A percentile compares a stretch with the other conserved stretches of the same genome.
Conservation (phyloP, 2,113 vertebrate genomes). For the Alaudala cheleensis region DNA sequence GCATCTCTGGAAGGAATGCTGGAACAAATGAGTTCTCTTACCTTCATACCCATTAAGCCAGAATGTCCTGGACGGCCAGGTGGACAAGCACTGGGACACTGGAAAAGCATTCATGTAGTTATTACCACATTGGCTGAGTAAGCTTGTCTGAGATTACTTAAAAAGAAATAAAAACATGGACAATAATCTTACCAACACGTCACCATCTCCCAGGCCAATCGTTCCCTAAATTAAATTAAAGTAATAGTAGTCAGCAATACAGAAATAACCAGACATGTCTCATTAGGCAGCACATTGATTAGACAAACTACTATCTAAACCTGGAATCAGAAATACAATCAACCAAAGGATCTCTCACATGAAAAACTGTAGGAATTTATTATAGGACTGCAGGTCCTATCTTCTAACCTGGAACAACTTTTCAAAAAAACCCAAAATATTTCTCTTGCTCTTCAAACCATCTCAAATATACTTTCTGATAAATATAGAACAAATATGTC, state of each 20-base stretch:
- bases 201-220: constrained; percentile 78
- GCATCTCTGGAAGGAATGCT: neutral
- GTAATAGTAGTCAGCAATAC: constrained; percentile 11
- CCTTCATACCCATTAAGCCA: constrained; percentile 96
- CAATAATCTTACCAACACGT: constrained; percentile 74
- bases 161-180: neutral
- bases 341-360: neutral
- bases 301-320: neutral
- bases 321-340: neutral
- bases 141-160: neutral
- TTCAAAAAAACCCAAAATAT: neutral
- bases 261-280: neutral
- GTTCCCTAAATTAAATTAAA: constrained; percentile 73
- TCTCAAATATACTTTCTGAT: neutral
- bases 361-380: neutral
- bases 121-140: neutral
- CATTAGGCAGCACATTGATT: neutral
- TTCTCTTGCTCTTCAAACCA: neutral
- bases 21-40: constrained; percentile 59
- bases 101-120: constrained; percentile 43
- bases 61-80: constrained; percentile 88
- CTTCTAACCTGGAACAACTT: neutral
- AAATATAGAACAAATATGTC: neutral
- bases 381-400: neutral
- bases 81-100: constrained; percentile 92